These are phyloP conservation scores for Herminia tarsipennalis DNA, from an alignment of 2,888 invertebrate species.

Conservation along the genomic window DNA sequence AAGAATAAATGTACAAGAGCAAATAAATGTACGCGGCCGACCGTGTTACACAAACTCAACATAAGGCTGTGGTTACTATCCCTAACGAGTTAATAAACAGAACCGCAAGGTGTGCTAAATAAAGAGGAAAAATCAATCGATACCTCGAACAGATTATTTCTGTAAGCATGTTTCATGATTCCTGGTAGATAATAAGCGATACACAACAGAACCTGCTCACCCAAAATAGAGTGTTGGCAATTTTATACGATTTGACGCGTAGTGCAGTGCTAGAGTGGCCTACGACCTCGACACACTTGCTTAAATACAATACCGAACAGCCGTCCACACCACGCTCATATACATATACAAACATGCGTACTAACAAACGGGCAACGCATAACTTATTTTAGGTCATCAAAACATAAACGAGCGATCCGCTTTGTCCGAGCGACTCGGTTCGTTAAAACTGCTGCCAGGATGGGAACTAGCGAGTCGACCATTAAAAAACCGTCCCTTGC, in stretches of 20 bases:
- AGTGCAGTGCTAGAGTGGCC: constrained; percentile 52
- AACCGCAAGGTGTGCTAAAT: not conserved
- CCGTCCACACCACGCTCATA: constrained; percentile 26
- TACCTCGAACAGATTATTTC: constrained; percentile 1
- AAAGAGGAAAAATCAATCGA: constrained; percentile 10
- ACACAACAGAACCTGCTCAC: constrained; percentile 13
- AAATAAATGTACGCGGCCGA: too few species aligned
- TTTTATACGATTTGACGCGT: constrained; percentile 33
- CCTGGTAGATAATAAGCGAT: constrained; percentile 14
- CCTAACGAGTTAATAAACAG: not conserved
- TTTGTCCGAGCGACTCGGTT: constrained; percentile 60
- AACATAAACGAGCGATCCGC: constrained; percentile 44
- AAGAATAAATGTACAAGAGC: too few species aligned
- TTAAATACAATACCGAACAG: constrained; percentile 46
- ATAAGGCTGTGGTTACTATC: too few species aligned
- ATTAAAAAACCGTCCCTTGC: constrained; percentile 79
- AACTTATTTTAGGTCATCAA: constrained; percentile 34
- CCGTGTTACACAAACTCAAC: too few species aligned
- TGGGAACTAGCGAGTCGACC: constrained; percentile 68
- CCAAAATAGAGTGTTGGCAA: constrained; percentile 26
- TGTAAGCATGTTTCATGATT: constrained; percentile 2
- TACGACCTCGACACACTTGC: constrained; percentile 63
- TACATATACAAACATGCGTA: constrained; percentile 6
- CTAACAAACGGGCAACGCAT: constrained; percentile 11
- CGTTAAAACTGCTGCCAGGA: constrained; percentile 72